Conservation (phyloP, 2,797 vertebrate genomes). For the Sebastes oblongus region DNA sequence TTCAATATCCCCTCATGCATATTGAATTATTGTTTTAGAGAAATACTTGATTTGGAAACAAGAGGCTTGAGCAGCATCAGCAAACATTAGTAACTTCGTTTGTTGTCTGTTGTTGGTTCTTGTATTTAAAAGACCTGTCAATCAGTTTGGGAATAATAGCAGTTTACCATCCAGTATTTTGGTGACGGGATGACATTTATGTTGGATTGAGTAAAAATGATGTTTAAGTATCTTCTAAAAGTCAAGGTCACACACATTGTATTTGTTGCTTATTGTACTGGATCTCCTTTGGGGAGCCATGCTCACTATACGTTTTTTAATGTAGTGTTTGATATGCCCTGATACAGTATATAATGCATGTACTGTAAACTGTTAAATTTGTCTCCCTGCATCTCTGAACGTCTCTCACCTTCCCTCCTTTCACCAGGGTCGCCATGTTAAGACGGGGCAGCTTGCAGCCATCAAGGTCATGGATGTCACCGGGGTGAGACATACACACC, state of each 20-base stretch:
- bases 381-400: background rate
- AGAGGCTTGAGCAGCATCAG: background rate
- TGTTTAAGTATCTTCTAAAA: background rate
- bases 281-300: background rate
- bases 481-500: slow-evolving; percentile 83
- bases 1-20: background rate
- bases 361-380: background rate
- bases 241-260: background rate
- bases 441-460: slow-evolving; percentile 95
- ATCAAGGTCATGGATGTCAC: slow-evolving; percentile 99
- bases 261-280: background rate
- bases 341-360: background rate
- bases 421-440: slow-evolving; percentile 95
- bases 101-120: background rate
- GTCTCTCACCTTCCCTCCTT: slow-evolving; percentile 4
- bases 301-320: background rate
- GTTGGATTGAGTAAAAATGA: background rate
- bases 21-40: background rate
- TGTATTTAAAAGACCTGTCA: background rate
- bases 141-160: background rate
- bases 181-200: background rate
- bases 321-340: background rate
- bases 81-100: background rate
- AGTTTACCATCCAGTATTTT: background rate
- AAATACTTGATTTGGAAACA: background rate